Conservation (phyloP, 2,888 invertebrate genomes). For the Pammene aurita region DNA sequence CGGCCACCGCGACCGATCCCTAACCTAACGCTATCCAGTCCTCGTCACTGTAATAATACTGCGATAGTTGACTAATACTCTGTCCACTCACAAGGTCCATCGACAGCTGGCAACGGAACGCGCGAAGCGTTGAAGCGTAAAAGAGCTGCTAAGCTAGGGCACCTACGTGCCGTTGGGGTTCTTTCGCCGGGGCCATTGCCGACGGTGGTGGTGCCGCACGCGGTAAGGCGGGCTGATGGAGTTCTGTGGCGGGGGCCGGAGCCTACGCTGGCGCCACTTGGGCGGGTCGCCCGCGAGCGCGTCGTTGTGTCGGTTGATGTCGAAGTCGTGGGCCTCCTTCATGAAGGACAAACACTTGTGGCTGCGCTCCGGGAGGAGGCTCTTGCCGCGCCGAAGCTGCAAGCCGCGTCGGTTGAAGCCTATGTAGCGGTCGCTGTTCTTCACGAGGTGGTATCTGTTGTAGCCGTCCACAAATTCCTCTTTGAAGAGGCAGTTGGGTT, state of each 20-base stretch:
- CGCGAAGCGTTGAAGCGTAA: constrained; percentile 81
- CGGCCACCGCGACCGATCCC: constrained; percentile 72
- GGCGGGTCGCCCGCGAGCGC: constrained; percentile 77
- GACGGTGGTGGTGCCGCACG: constrained; percentile 76
- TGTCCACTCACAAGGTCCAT: constrained; percentile 80
- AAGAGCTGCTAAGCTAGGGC: constrained; percentile 67
- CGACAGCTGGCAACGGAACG: constrained; percentile 81
- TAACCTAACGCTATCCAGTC: constrained; percentile 80
- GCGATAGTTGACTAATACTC: constrained; percentile 84
- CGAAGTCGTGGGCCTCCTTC: constrained; percentile 85
- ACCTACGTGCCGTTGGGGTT: constrained; percentile 79
- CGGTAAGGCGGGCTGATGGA: constrained; percentile 72
- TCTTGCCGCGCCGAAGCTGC: constrained; percentile 79
- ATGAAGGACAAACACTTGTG: constrained; percentile 85
- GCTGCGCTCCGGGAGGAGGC: constrained; percentile 67
- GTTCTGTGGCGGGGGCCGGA: constrained; percentile 68
- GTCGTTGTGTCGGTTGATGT: constrained; percentile 85
- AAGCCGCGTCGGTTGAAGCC: constrained; percentile 85
- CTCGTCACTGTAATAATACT: constrained; percentile 83
- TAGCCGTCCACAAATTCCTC: constrained; percentile 85
- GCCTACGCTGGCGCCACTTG: constrained; percentile 75
- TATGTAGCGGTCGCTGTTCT: constrained; percentile 83
- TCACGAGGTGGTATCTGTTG: constrained; percentile 85
- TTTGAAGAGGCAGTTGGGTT: constrained; percentile 85
- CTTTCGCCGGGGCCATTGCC: constrained; percentile 71